Evolutionary conservation across 1,140 invertebrate genomes (phyloP).

Genomic region (Drosophila kohkoa): DNA sequence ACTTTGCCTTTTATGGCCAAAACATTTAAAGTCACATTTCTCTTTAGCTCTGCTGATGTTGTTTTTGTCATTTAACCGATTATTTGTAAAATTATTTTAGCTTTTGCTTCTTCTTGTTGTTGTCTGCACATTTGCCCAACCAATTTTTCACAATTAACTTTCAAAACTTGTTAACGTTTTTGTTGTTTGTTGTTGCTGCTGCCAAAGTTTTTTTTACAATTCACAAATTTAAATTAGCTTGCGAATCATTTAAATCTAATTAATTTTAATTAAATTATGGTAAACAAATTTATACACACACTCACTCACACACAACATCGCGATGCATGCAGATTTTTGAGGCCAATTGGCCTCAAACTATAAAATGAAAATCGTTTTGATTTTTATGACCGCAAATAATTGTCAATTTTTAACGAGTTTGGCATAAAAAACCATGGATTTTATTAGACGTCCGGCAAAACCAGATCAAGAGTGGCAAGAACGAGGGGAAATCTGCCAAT

Average conservation of each 20-base stretch:
- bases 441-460: slow-evolving; percentile 19
- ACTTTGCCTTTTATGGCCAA: slow-evolving; percentile 64
- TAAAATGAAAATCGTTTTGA: slow-evolving; percentile 66
- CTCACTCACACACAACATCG: slow-evolving; percentile 6
- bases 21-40: slow-evolving; percentile 42
- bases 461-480: slow-evolving; percentile 4
- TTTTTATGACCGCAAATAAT: slow-evolving; percentile 70
- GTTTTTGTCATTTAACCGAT: slow-evolving; percentile 62
- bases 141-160: slow-evolving; percentile 82
- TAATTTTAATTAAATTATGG: slow-evolving; percentile 65
- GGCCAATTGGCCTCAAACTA: slow-evolving; percentile 58
- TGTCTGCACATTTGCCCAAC: slow-evolving; percentile 64
- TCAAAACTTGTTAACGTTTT: slow-evolving; percentile 42
- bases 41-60: slow-evolving; percentile 14
- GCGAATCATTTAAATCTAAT: slow-evolving; percentile 64
- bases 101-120: slow-evolving; percentile 18
- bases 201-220: slow-evolving; percentile 3
- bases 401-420: slow-evolving; percentile 64
- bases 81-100: slow-evolving; percentile 61
- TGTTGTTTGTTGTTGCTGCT: slow-evolving; percentile 16
- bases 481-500: slow-evolving; percentile 25
- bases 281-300: slow-evolving; percentile 32
- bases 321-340: slow-evolving; percentile 45
- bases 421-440: slow-evolving; percentile 49
- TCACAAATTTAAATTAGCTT: slow-evolving; percentile 55